phyloP scores from a whole-genome alignment of 2,888 invertebrate genomes.

The Trissolcus japonicus region DNA sequence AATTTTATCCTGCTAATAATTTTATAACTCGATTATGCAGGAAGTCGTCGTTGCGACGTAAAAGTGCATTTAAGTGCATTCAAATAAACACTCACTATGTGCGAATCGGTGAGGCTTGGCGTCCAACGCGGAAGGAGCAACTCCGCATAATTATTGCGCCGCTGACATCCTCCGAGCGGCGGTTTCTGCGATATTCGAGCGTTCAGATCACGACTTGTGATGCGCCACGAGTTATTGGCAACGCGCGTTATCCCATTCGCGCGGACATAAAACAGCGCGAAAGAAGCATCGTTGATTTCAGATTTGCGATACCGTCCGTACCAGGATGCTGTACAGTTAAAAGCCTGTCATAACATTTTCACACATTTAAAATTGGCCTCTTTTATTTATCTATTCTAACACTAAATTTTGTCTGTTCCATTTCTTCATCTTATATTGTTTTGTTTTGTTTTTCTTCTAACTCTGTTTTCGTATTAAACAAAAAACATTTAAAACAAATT shows the following conservation, averaged over 20 bases:
- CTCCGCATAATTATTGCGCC: constrained; percentile 62
- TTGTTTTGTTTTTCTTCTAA: no score
- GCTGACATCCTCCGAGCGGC: constrained; percentile 33
- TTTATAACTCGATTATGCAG: no score
- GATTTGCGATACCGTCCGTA: constrained; percentile 27
- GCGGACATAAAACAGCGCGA: constrained; percentile 31
- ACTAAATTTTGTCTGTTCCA: no score
- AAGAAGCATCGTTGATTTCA: constrained; percentile 34
- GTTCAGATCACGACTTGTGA: constrained; percentile 28
- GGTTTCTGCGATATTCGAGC: constrained; percentile 29
- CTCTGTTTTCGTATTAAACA: no score
- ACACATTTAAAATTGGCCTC: no score
- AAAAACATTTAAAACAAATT: no score
- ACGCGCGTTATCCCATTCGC: constrained; percentile 31
- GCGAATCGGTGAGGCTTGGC: constrained; percentile 61
- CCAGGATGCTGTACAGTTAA: constrained; percentile 28
- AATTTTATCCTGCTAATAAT: no score
- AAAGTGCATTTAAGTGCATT: constrained; percentile 5
- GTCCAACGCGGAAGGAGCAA: constrained; percentile 59
- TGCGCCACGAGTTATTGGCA: constrained; percentile 32
- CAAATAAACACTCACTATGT: constrained; percentile 61
- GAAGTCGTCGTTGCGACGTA: no score
- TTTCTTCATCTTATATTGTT: no score
- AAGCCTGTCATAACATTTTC: constrained; percentile 10
- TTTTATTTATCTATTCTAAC: no score